Percentiles rank a stretch among this genome's conserved stretches.
Conservation (phyloP, 1,140 invertebrate genomes). For the Oscheius sp. region DNA sequence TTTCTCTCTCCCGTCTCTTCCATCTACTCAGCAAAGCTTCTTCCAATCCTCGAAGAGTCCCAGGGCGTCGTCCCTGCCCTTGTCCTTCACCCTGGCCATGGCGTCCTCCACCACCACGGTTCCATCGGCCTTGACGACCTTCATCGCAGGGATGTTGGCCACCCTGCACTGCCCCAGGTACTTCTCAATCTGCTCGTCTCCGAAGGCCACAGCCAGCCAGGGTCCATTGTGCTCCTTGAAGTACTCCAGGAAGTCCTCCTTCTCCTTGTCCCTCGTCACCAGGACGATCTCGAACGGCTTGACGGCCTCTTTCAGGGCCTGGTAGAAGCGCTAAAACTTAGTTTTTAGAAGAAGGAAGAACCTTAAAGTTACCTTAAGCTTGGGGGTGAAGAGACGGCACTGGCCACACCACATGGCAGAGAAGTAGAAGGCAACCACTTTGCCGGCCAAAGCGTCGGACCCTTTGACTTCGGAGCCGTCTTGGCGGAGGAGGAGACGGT, state of each 20-base stretch:
- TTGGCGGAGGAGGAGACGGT: too few relatives aligned
- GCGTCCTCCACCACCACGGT: slow-evolving; percentile 1
- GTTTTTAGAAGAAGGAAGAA: too few relatives aligned
- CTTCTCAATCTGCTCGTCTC: slow-evolving; percentile 41
- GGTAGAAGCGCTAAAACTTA: slow-evolving; percentile 22
- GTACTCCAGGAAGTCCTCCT: slow-evolving; percentile 57
- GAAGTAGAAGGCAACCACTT: slow-evolving; percentile 62
- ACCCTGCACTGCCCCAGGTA: slow-evolving; percentile 9
- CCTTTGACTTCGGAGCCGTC: too few relatives aligned
- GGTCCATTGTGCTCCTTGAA: slow-evolving; percentile 61
- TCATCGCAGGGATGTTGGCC: slow-evolving; percentile 27
- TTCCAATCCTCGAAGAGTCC: slow-evolving; percentile 26
- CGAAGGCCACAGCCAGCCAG: slow-evolving; percentile 59
- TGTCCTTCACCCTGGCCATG: slow-evolving; percentile 4
- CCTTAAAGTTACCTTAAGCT: slow-evolving; percentile 60
- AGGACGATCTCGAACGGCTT: slow-evolving; percentile 44
- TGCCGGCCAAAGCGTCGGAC: too few relatives aligned
- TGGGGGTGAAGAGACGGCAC: slow-evolving; percentile 65
- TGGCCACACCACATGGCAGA: slow-evolving; percentile 67
- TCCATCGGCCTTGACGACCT: slow-evolving; percentile 14
- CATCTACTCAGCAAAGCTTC: too few relatives aligned
- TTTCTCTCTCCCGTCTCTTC: too few relatives aligned
- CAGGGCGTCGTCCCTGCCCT: slow-evolving; percentile 8
- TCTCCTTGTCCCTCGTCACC: slow-evolving; percentile 58
- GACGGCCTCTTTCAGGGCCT: not conserved